These are phyloP conservation scores for Drosophila varians DNA, from an alignment of 1,140 invertebrate species.

Conservation along the genomic window DNA sequence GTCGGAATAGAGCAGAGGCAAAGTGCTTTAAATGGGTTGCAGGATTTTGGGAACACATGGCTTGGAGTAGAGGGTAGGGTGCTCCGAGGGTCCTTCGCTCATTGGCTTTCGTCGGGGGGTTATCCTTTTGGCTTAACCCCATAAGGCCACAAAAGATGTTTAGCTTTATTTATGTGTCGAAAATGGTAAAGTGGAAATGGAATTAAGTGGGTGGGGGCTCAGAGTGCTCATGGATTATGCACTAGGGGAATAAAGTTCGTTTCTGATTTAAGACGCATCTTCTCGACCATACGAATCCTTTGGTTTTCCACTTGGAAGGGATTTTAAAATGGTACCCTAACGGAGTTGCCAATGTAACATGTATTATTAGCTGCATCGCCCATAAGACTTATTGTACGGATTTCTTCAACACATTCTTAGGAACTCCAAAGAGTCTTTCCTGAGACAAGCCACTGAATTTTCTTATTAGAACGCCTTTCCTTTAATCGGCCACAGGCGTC, in stretches of 20 bases:
- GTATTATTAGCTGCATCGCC: no score
- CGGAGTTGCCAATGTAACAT: no score
- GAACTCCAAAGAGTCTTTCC: constrained; percentile 1
- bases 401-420: constrained; percentile 8
- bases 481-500: constrained; percentile 16
- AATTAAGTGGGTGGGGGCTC: neutral
- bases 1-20: constrained; percentile 28
- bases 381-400: no score
- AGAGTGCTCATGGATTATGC: constrained; percentile 33
- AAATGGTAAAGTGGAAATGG: constrained; percentile 27
- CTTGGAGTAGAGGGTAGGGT: constrained; percentile 1
- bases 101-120: constrained; percentile 57
- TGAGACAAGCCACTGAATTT: constrained; percentile 34
- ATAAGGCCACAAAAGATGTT: constrained; percentile 63
- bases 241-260: neutral
- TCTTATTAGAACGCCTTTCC: constrained; percentile 27
- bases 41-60: constrained; percentile 27
- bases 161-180: constrained; percentile 72
- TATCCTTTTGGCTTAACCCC: constrained; percentile 66
- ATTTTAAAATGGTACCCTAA: neutral
- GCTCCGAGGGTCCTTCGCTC: constrained; percentile 13
- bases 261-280: neutral
- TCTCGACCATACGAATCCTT: neutral
- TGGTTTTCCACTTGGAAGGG: neutral
- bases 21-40: constrained; percentile 61